A percentile compares a stretch with the other conserved stretches of the same genome.
These are phyloP conservation scores for Xestia xanthographa DNA, from an alignment of 2,888 invertebrate genomes.

Conservation along the genomic window DNA sequence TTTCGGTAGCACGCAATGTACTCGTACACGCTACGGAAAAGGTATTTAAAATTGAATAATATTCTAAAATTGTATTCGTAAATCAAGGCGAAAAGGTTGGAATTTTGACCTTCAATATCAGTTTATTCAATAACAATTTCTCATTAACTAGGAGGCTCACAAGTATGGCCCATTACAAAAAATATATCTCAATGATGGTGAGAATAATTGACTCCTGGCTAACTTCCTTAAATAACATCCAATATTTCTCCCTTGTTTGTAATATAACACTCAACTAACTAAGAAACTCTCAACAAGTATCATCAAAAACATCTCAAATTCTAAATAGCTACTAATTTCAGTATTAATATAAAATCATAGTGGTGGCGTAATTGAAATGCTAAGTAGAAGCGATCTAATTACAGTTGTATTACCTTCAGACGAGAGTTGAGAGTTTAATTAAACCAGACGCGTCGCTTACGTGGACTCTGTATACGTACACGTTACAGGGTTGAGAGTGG, in stretches of 20 bases:
- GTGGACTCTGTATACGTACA: slow-evolving; percentile 49
- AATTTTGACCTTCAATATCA: background rate
- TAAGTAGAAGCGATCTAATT: slow-evolving; percentile 66
- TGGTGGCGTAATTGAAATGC: slow-evolving; percentile 62
- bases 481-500: slow-evolving; percentile 13
- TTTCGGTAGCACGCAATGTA: background rate
- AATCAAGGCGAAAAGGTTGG: background rate
- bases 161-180: no score
- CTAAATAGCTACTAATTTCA: slow-evolving; percentile 7
- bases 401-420: slow-evolving; percentile 59
- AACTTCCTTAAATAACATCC: no score
- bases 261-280: background rate
- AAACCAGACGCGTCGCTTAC: slow-evolving; percentile 63
- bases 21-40: background rate
- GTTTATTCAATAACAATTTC: no score
- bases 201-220: background rate
- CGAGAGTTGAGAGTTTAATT: slow-evolving; percentile 66
- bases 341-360: slow-evolving; percentile 56
- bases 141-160: no score
- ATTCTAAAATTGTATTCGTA: background rate
- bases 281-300: background rate
- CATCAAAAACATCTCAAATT: background rate
- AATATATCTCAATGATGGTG: no score
- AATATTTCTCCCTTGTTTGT: background rate
- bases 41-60: no score